A percentile compares a stretch with the other conserved stretches of the same genome.
Conservation (phyloP, 1,140 invertebrate genomes). For the Chironomus tepperi region DNA sequence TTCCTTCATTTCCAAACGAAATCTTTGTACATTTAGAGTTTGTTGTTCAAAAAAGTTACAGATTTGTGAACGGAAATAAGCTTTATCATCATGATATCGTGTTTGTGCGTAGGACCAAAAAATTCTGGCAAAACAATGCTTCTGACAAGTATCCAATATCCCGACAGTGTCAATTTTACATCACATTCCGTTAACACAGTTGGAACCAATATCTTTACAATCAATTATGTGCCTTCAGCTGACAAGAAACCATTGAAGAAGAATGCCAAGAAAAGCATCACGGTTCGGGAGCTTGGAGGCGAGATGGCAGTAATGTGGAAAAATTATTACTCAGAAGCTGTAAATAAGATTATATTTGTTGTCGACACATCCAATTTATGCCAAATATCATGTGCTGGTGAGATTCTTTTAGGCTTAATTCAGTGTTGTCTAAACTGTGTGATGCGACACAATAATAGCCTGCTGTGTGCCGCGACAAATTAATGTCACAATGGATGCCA, state of each 20-base stretch:
- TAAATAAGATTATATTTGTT: conserved; percentile 65
- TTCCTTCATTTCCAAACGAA: too few relatives aligned
- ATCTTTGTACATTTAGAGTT: too few relatives aligned
- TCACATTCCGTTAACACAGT: conserved; percentile 66
- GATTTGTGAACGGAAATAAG: too few relatives aligned
- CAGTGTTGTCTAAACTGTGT: too few relatives aligned
- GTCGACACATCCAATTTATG: conserved; percentile 70
- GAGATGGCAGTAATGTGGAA: conserved; percentile 70
- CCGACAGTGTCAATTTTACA: conserved; percentile 55
- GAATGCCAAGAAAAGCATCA: conserved; percentile 27
- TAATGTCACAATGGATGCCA: too few relatives aligned
- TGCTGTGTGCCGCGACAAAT: too few relatives aligned
- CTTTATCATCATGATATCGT: conserved; percentile 37
- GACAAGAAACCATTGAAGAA: conserved; percentile 30
- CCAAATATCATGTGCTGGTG: conserved; percentile 67
- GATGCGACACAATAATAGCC: too few relatives aligned
- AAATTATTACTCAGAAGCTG: conserved; percentile 53
- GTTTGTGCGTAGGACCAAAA: conserved; percentile 64
- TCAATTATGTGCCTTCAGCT: conserved; percentile 44
- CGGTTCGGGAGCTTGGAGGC: conserved; percentile 62
- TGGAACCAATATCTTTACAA: conserved; percentile 62
- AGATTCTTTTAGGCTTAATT: background rate
- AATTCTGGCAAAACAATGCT: conserved; percentile 74
- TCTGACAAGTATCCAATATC: conserved; percentile 58
- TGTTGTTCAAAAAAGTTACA: too few relatives aligned